A percentile compares a stretch with the other conserved stretches of the same genome.
These are phyloP conservation scores for Sicus ferrugineus DNA, from an alignment of 2,888 invertebrate genomes.

Conservation along the genomic window DNA sequence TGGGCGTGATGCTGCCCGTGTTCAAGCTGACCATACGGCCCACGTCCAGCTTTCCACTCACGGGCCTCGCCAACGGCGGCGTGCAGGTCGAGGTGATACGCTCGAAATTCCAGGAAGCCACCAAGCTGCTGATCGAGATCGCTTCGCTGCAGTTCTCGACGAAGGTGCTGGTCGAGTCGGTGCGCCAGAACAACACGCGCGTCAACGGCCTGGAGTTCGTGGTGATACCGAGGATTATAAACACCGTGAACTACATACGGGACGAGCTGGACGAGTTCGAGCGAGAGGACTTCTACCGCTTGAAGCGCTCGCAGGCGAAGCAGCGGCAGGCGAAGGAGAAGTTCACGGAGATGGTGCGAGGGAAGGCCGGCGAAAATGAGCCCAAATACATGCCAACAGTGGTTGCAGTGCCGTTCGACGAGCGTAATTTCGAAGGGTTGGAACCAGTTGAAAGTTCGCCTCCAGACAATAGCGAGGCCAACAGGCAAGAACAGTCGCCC, in stretches of 20 bases:
- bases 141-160: conserved; percentile 51
- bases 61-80: conserved; percentile 54
- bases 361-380: neutral
- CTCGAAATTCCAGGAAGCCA: conserved; percentile 42
- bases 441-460: too few relatives aligned
- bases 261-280: conserved; percentile 57
- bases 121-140: conserved; percentile 42
- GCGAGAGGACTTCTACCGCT: conserved; percentile 57
- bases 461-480: too few relatives aligned
- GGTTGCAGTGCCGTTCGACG: too few relatives aligned
- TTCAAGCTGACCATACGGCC: conserved; percentile 43
- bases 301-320: conserved; percentile 57
- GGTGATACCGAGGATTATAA: conserved; percentile 49
- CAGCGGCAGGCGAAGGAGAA: conserved; percentile 51
- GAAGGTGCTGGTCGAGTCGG: conserved; percentile 42
- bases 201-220: conserved; percentile 57
- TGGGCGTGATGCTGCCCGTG: conserved; percentile 49
- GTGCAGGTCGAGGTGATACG: conserved; percentile 51
- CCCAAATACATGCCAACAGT: too few relatives aligned
- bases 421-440: too few relatives aligned
- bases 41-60: conserved; percentile 41
- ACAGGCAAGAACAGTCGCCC: neutral
- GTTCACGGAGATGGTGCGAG: conserved; percentile 47
- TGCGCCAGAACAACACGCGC: conserved; percentile 53
- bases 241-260: conserved; percentile 49